A percentile compares a stretch with the other conserved stretches of the same genome.
phyloP scores from a whole-genome alignment of 2,113 vertebrate species.

The Podarcis cretensis region DNA sequence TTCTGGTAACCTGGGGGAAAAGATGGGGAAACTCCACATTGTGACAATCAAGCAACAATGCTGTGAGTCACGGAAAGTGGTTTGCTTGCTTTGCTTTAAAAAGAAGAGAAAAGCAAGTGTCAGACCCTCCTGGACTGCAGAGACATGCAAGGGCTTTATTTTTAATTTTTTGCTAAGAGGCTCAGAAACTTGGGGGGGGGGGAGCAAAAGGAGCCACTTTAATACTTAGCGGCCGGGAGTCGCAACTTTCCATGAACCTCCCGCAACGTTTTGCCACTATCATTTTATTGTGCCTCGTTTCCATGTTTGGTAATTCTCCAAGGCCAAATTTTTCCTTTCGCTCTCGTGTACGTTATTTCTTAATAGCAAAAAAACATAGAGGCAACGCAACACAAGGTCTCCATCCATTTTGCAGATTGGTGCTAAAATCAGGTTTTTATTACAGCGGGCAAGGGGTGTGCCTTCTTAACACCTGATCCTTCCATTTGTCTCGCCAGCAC shows the following conservation, averaged over 20 bases:
- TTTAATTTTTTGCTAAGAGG: not conserved
- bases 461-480: too few relatives aligned
- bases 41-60: not conserved
- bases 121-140: not conserved
- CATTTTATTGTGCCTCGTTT: not conserved
- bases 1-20: not conserved
- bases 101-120: not conserved
- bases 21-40: not conserved
- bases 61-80: not conserved
- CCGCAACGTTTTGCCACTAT: too few relatives aligned
- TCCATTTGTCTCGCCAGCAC: not conserved
- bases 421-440: not conserved
- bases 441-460: not conserved
- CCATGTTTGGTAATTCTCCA: not conserved
- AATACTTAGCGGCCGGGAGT: too few relatives aligned
- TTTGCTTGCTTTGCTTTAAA: not conserved
- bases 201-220: too few relatives aligned
- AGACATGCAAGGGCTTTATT: not conserved
- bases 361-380: not conserved
- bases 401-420: not conserved
- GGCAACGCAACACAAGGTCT: not conserved
- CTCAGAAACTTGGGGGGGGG: not conserved
- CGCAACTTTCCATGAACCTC: too few relatives aligned
- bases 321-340: too few relatives aligned
- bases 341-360: not conserved